A percentile compares a stretch with the other conserved stretches of the same genome.
Conservation (phyloP, 2,888 invertebrate species). For the Apamea epomidion region DNA sequence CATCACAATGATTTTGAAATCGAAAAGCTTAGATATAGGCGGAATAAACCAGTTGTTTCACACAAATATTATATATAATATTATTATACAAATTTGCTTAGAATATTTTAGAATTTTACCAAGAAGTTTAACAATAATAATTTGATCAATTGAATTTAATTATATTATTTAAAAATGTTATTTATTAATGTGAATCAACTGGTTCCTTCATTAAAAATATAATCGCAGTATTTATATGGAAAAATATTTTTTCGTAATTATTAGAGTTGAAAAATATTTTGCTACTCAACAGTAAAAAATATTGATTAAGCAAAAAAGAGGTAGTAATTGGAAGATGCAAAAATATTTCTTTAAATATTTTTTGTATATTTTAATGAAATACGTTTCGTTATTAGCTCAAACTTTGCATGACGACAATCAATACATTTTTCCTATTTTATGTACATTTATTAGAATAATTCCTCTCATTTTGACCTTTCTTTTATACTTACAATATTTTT, state of each 20-base stretch:
- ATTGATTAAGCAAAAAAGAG: slow-evolving; percentile 66
- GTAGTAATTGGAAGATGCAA: slow-evolving; percentile 72
- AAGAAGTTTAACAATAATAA: slow-evolving; percentile 4
- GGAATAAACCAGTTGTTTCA: slow-evolving; percentile 33
- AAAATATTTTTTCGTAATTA: slow-evolving; percentile 45
- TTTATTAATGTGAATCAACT: slow-evolving; percentile 35
- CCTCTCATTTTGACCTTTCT: slow-evolving; percentile 90
- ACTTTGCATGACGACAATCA: slow-evolving; percentile 77
- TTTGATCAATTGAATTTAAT: slow-evolving; percentile 3
- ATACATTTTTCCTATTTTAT: slow-evolving; percentile 81
- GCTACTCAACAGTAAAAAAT: slow-evolving; percentile 46
- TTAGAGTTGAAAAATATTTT: slow-evolving; percentile 35
- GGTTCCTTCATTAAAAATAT: slow-evolving; percentile 31
- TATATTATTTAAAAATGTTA: background rate
- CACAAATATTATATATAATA: background rate
- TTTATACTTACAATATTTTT: slow-evolving; percentile 83
- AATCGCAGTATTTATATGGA: slow-evolving; percentile 41
- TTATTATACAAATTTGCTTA: background rate
- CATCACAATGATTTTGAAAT: slow-evolving; percentile 76
- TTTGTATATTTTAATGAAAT: slow-evolving; percentile 51
- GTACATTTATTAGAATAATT: slow-evolving; percentile 88
- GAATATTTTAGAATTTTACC: slow-evolving; percentile 39
- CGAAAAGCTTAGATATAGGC: slow-evolving; percentile 57
- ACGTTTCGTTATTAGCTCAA: slow-evolving; percentile 68
- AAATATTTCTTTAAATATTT: slow-evolving; percentile 62